Base-by-base conservation (phyloP, 2,888 invertebrate genomes). In the Stenotaenia linearis region DNA sequence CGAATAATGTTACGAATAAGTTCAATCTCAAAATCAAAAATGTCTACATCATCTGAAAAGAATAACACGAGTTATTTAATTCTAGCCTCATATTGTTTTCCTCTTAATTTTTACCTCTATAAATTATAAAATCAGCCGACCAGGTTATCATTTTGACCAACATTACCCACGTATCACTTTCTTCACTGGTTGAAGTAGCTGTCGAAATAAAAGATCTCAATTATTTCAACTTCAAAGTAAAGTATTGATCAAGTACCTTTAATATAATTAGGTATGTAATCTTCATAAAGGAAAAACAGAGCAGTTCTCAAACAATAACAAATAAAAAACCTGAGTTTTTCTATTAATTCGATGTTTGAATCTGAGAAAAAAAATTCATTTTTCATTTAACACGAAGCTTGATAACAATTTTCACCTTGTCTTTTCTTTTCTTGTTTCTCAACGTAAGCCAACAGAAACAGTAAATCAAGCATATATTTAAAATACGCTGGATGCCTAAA, bases 121-220 rank as follows among this genome's bases (percentile, higher is more conserved):
- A 80, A 45, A 82, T 25, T 30, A 82, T 50, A 30, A 82, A 82
- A 80, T 82, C 80, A 3, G 78, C 75, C 32, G 81, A 79, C 78
- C 61, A 80, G n/a, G 75, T 40, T 32, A 82, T 76, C 6, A 82
- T 45, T 40, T n/a, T 80, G 21, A 40, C 40, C n/a, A 15, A 40
- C 15, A 40, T 40, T 40, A 40, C 40, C 40, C 40, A 40, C n/a
- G n/a, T n/a, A n/a, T n/a, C n/a, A n/a, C n/a, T n/a, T n/a, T n/a
- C n/a, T n/a, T n/a, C n/a, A n/a, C n/a, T n/a, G n/a, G n/a, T n/a
- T n/a, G n/a, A n/a, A n/a, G n/a, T n/a, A n/a, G n/a, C n/a, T n/a
- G n/a, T n/a, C n/a, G n/a, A n/a, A n/a, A n/a, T n/a, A n/a, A n/a
- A n/a, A n/a, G n/a, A n/a, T n/a, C n/a, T n/a, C n/a, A n/a, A n/a